Evolutionary conservation across 1,140 invertebrate species (phyloP).

Genomic region (Anthonomus grandis): DNA sequence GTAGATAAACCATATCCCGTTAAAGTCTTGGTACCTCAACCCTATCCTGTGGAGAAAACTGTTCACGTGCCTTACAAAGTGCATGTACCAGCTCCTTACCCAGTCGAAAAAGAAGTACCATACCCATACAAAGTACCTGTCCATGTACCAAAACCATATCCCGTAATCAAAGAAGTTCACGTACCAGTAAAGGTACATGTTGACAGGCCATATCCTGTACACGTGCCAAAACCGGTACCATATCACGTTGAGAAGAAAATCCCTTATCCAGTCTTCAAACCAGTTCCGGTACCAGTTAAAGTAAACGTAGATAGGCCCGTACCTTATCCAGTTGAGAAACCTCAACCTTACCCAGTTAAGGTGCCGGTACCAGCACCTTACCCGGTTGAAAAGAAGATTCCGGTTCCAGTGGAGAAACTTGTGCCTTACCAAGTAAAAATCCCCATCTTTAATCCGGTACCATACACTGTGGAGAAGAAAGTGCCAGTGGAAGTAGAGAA

Average conservation of each 20-base stretch:
- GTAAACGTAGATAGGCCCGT: slow-evolving; percentile 58
- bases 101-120: slow-evolving; percentile 62
- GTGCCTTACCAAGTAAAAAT: slow-evolving; percentile 64
- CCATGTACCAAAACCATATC: slow-evolving; percentile 58
- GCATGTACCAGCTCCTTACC: slow-evolving; percentile 60
- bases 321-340: slow-evolving; percentile 60
- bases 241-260: slow-evolving; percentile 48
- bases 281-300: slow-evolving; percentile 53
- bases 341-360: slow-evolving; percentile 59
- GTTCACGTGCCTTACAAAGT: slow-evolving; percentile 63
- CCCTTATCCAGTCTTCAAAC: slow-evolving; percentile 52
- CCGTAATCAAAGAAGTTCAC: slow-evolving; percentile 57
- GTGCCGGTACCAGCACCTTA: slow-evolving; percentile 56
- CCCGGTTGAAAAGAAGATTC: slow-evolving; percentile 56
- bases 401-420: slow-evolving; percentile 62
- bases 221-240: slow-evolving; percentile 47
- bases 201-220: slow-evolving; percentile 57
- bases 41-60: slow-evolving; percentile 66
- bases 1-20: slow-evolving; percentile 64
- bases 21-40: slow-evolving; percentile 62
- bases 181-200: slow-evolving; percentile 63
- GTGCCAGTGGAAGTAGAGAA: slow-evolving; percentile 59
- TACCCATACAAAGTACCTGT: slow-evolving; percentile 60
- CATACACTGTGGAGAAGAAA: slow-evolving; percentile 64
- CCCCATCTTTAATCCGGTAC: slow-evolving; percentile 59